Percentiles rank a stretch among this genome's conserved stretches.
Conservation (phyloP, 2,888 invertebrate species). For the Acanthosepion pharaonis region DNA sequence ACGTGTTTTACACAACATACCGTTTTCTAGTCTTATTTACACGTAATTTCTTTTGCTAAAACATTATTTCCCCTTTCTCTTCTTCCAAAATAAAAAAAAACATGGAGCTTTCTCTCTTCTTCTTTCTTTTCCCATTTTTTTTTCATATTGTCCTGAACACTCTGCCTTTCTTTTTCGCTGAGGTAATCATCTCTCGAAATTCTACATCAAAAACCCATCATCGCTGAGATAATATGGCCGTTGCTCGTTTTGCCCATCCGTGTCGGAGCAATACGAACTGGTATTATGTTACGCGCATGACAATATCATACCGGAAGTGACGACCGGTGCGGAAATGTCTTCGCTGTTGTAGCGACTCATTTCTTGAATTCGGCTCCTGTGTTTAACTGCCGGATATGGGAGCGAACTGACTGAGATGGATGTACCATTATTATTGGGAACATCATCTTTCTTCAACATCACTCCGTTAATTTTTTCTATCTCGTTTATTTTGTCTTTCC, state of each 20-base stretch:
- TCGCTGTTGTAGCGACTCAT: background rate
- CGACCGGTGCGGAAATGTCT: background rate
- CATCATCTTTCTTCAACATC: too few relatives aligned
- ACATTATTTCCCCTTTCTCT: background rate
- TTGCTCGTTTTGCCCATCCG: background rate
- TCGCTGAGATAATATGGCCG: background rate
- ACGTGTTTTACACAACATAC: too few relatives aligned
- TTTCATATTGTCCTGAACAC: background rate
- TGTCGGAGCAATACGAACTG: background rate
- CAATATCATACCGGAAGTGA: background rate
- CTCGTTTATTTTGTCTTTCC: too few relatives aligned
- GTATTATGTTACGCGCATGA: constrained; percentile 13
- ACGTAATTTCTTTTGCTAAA: too few relatives aligned
- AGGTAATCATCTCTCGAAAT: too few relatives aligned
- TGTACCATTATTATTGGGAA: background rate
- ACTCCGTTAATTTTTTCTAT: too few relatives aligned
- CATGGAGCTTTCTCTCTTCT: background rate
- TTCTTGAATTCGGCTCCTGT: constrained; percentile 17
- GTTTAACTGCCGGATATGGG: constrained; percentile 33
- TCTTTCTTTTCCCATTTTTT: background rate
- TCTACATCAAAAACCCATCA: background rate
- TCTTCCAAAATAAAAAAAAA: background rate
- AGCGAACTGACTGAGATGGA: constrained; percentile 9
- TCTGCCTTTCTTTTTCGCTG: background rate
- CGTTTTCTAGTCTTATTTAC: too few relatives aligned